phyloP scores from a whole-genome alignment of 1,140 invertebrate species.

The Steinernema feltiae region DNA sequence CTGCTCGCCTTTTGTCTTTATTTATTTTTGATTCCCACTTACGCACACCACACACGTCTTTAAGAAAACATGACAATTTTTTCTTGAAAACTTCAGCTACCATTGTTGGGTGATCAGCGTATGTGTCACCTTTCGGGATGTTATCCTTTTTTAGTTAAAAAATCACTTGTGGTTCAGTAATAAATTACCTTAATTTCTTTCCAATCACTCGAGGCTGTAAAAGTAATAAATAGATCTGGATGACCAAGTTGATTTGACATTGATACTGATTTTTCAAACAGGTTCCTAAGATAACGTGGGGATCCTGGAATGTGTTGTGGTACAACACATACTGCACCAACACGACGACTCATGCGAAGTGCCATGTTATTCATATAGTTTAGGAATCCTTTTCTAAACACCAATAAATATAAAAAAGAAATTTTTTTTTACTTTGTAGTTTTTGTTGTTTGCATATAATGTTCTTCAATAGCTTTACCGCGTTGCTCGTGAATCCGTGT shows the following conservation, averaged over 20 bases:
- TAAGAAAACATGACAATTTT: constrained; percentile 61
- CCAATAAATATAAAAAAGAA: neutral
- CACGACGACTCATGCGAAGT: neutral
- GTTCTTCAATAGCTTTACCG: neutral
- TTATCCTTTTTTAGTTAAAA: neutral
- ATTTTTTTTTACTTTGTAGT: constrained; percentile 6
- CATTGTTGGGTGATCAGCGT: constrained; percentile 59
- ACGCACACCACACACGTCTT: constrained; percentile 42
- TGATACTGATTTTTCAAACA: neutral
- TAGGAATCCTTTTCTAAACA: neutral
- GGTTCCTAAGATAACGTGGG: neutral
- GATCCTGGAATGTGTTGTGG: neutral
- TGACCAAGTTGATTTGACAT: constrained; percentile 48
- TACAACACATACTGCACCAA: neutral
- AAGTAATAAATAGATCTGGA: constrained; percentile 61
- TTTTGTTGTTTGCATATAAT: neutral
- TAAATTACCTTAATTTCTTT: constrained; percentile 58
- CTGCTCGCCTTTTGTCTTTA: neutral
- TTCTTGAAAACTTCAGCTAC: constrained; percentile 61
- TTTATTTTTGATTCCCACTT: neutral
- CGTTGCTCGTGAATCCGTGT: neutral
- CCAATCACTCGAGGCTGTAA: constrained; percentile 63
- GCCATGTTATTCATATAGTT: constrained; percentile 2
- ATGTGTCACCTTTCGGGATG: constrained; percentile 32
- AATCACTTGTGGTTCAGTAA: constrained; percentile 16